Percentiles rank a stretch among this genome's conserved stretches.
These are phyloP conservation scores for Pristionchus entomophagus DNA, from an alignment of 2,888 invertebrate species.

Conservation along the genomic window DNA sequence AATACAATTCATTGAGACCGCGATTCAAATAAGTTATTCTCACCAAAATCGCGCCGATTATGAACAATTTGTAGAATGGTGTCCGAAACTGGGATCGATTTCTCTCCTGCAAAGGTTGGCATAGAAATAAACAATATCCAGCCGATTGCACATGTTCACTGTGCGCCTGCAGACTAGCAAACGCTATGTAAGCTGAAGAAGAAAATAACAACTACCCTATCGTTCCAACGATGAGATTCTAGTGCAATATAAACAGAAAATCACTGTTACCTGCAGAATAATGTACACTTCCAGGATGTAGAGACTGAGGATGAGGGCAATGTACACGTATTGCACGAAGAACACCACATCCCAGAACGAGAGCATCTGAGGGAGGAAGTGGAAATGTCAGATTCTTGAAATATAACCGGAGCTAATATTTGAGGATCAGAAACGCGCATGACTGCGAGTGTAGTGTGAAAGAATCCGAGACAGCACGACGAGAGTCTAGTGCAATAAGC, in stretches of 20 bases:
- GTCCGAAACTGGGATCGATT: neutral
- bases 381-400: neutral
- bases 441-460: too few relatives aligned
- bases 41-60: slow-evolving; percentile 21
- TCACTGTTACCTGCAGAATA: neutral
- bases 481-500: too few relatives aligned
- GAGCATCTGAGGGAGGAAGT: neutral
- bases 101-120: neutral
- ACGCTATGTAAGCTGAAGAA: neutral
- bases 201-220: neutral
- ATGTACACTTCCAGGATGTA: slow-evolving; percentile 8
- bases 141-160: too few relatives aligned
- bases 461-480: too few relatives aligned
- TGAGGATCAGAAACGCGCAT: neutral
- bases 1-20: too few relatives aligned
- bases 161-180: too few relatives aligned
- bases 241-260: neutral
- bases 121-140: too few relatives aligned
- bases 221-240: too few relatives aligned
- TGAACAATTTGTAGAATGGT: slow-evolving; percentile 33
- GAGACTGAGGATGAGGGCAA: neutral
- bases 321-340: slow-evolving; percentile 41
- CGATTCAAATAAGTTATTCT: neutral
- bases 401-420: neutral
- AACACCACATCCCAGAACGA: neutral